Evolutionary conservation across 2,888 invertebrate species (phyloP).

Genomic region (Himalopsyche tibetana): DNA sequence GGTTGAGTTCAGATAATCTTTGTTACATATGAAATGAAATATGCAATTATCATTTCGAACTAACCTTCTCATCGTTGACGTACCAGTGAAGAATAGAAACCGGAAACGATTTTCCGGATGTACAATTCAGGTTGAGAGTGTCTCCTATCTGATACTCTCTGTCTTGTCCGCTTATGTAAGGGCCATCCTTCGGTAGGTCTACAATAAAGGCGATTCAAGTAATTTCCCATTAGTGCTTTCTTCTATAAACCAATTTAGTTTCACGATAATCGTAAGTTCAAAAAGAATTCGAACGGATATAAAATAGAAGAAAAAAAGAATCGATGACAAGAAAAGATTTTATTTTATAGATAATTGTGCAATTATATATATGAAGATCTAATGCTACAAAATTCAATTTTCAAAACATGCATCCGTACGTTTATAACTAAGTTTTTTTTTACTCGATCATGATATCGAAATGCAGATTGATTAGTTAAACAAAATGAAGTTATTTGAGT

Average conservation of each 20-base stretch:
- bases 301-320: background rate
- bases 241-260: slow-evolving; percentile 17
- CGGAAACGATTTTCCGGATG: slow-evolving; percentile 81
- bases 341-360: no score
- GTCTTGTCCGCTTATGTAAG: slow-evolving; percentile 80
- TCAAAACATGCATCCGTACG: no score
- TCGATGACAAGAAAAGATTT: no score
- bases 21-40: no score
- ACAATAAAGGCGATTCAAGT: slow-evolving; percentile 60
- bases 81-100: slow-evolving; percentile 80
- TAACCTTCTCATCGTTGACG: slow-evolving; percentile 80
- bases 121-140: slow-evolving; percentile 79
- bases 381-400: no score
- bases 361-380: no score
- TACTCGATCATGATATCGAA: no score
- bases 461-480: no score
- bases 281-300: background rate
- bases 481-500: no score
- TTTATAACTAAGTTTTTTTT: no score
- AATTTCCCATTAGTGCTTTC: slow-evolving; percentile 32
- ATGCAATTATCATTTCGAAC: background rate
- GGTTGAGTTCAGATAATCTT: no score
- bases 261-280: slow-evolving; percentile 24
- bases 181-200: slow-evolving; percentile 78
- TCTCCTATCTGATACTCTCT: slow-evolving; percentile 80